phyloP scores from a whole-genome alignment of 2,888 invertebrate genomes.

The Herminia tarsipennalis region DNA sequence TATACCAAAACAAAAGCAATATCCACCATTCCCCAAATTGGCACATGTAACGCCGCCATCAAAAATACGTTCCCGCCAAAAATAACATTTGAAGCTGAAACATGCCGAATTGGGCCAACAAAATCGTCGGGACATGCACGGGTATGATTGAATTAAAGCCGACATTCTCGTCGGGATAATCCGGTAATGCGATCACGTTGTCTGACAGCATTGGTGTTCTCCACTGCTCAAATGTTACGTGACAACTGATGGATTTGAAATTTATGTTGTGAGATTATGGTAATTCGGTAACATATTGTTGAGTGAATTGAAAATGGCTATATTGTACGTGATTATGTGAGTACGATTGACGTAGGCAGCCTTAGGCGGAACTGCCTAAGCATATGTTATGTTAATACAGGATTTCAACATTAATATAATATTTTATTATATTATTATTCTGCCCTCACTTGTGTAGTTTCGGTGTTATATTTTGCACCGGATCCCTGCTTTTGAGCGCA shows the following conservation, averaged over 20 bases:
- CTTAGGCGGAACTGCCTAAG: too few relatives aligned
- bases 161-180: conserved; percentile 16
- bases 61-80: conserved; percentile 3
- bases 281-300: not conserved
- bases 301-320: too few relatives aligned
- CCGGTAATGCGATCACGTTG: conserved; percentile 22
- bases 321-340: too few relatives aligned
- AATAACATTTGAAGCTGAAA: conserved; percentile 4
- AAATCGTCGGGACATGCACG: conserved; percentile 15
- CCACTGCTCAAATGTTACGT: conserved; percentile 1
- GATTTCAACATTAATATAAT: too few relatives aligned
- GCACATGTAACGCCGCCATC: conserved; percentile 8
- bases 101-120: conserved; percentile 16
- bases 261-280: conserved; percentile 1
- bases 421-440: too few relatives aligned
- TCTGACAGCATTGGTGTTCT: conserved; percentile 5
- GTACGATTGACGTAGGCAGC: too few relatives aligned
- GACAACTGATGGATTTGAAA: conserved; percentile 10
- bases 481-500: conserved; percentile 10
- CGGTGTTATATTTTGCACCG: not conserved
- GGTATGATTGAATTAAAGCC: conserved; percentile 30
- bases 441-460: not conserved
- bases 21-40: conserved; percentile 8
- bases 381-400: too few relatives aligned
- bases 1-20: conserved; percentile 12